Percentiles rank a stretch among this genome's conserved stretches.
phyloP scores from a whole-genome alignment of 2,113 vertebrate genomes.

The Gallinago undulata region DNA sequence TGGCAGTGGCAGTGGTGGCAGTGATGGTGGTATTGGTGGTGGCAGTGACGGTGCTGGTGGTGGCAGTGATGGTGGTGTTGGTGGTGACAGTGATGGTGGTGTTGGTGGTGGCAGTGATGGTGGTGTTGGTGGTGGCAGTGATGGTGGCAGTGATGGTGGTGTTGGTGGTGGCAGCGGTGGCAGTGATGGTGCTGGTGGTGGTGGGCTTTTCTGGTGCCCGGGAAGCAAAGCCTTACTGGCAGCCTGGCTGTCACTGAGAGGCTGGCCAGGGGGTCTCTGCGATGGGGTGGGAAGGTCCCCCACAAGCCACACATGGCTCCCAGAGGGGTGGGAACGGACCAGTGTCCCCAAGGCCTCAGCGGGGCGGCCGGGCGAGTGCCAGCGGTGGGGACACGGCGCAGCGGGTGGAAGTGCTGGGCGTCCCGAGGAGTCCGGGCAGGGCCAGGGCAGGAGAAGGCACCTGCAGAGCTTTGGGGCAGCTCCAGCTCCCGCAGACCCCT shows the following conservation, averaged over 20 bases:
- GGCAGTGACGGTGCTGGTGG: too few species aligned
- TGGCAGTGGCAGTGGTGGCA: background rate
- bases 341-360: rapidly evolving
- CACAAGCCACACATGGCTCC: rapidly evolving
- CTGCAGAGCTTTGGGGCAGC: background rate
- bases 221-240: background rate
- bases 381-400: rapidly evolving
- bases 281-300: background rate
- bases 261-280: background rate
- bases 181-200: rapidly evolving
- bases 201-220: rapidly evolving
- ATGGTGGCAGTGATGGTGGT: rapidly evolving
- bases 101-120: rapidly evolving
- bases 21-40: too few species aligned
- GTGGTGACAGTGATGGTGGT: too few species aligned
- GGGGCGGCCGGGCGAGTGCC: background rate
- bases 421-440: background rate
- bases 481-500: background rate
- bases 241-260: background rate
- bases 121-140: rapidly evolving
- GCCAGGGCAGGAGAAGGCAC: background rate
- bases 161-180: rapidly evolving
- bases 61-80: too few species aligned
- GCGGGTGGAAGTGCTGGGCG: background rate
- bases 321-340: rapidly evolving